Evolutionary conservation across 2,113 vertebrate species (phyloP), one percentile per base, ranked within the genome.

Genomic region (Ictidomys tridecemlineatus): DNA sequence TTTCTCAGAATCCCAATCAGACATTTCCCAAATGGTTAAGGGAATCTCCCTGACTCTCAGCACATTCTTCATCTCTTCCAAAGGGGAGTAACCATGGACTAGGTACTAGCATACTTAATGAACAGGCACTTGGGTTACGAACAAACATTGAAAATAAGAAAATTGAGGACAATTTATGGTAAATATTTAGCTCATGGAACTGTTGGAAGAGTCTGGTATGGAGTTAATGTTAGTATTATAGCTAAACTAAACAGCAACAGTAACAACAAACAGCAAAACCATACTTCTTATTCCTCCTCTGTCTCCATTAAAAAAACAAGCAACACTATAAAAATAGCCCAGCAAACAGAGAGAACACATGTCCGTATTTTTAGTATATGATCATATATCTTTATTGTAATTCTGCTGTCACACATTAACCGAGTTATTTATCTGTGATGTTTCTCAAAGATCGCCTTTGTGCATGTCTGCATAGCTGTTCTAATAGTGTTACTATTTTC

Each of bases 371-470:
- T 89, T 58, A 58, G 13, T 91, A 30, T 77, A 30, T 94, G 67
- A 73, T 12, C 16, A 37, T 70, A n/a, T 65, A 93, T 74, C 48
- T 61, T 89, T 78, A 93, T 30, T 94, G 13, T 39, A 65, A 42
- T 72, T 89, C 77, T n/a, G 79, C 58, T 91, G 76, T 34, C 61
- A 95, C 42, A 61, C 34, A 65, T 89, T 86, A 90, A 77, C 70
- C 92, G 78, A 53, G 17, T 95, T 95, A 87, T 51, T 92, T 65
- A 16, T 95, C 51, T 63, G 65, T 37, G 2, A 28, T 94, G 14
- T 92, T 95, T 89, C 80, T 95, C 87, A 94, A 79, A 69, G 72
- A 85, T 91, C 37, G 58, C 77, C 61, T 91, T 85, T 92, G 32
- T 96, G 26, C 48, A 26, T 92, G 32, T 95, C 30, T 96, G 45